Base-by-base conservation (phyloP, 92 coral and sea anemone genomes). In the Zoanthus gigantus region DNA sequence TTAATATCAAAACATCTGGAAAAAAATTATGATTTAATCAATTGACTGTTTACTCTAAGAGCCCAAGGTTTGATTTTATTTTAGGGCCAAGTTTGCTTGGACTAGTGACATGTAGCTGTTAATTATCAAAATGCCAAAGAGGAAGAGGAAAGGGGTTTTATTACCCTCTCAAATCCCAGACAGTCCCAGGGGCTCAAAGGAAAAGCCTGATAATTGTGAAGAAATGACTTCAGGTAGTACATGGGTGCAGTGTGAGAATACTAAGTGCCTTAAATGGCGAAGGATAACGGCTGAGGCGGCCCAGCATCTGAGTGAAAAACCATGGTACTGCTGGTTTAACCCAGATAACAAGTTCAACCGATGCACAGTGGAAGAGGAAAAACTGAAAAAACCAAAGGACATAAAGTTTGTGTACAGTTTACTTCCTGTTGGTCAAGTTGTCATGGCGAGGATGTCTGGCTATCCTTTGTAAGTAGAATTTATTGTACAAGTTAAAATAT, bases 201-300 rank as follows among this genome's bases (percentile, higher is more conserved):
- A 84, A 13, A 87, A 84, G 6, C 37, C 44, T 6, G 53, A 74
- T 65, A 57, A 60, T 10, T 9, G 29, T 34, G 60, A 72, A 65
- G 91, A 58, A 29, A 15, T 57, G 47, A 68, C 56, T 5, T 53
- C 84, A 10, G 80, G 88, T 37, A 89, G 72, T 30, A 90, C 89
- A 29, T 96, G 98, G 98, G 93, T 96, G n/a, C 98, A 96, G 86
- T 96, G 98, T 77, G 93, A 94, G 83, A 96, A 82, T 29, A 91
- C 91, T 45, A 80, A 74, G 68, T 96, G 98, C 44, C 92, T 93
- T 23, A 96, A 96, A 87, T 96, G 98, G 98, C 93, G 98, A 76
- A 88, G 90, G 50, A 93, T 96, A 42, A 71, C 93, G n/a, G 86
- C 93, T 8, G 98, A 94, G 56, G 98, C 91, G 23, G 96, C 98